Conservation (phyloP, 1,140 invertebrate genomes). For the Choristoneura fumiferana region DNA sequence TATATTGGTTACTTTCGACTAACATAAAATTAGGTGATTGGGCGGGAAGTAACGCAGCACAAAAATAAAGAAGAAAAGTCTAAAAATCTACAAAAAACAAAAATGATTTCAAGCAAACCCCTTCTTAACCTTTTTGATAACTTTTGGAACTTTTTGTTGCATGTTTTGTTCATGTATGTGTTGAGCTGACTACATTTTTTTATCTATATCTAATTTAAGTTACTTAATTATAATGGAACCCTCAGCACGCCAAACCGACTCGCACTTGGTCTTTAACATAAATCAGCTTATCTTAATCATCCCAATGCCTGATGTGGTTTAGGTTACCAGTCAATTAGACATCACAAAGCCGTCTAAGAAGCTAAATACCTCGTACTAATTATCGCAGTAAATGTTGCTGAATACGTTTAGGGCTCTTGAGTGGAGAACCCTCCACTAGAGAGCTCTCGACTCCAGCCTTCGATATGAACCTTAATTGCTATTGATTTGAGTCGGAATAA, state of each 20-base stretch:
- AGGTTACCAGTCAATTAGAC: neutral
- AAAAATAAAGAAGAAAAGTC: too few relatives aligned
- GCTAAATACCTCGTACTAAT: slow-evolving; percentile 17
- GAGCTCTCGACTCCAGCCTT: slow-evolving; percentile 7
- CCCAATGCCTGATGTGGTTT: neutral
- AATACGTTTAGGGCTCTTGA: slow-evolving; percentile 25
- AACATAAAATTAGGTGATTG: too few relatives aligned
- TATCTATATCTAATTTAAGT: neutral
- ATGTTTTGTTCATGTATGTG: too few relatives aligned
- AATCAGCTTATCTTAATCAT: neutral
- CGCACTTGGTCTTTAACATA: too few relatives aligned
- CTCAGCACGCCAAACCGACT: neutral
- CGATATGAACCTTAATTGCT: slow-evolving; percentile 11
- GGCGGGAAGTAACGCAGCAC: too few relatives aligned
- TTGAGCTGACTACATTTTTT: too few relatives aligned
- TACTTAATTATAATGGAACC: neutral
- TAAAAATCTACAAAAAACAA: too few relatives aligned
- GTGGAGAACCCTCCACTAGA: slow-evolving; percentile 28
- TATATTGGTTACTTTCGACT: too few relatives aligned
- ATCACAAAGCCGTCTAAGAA: neutral
- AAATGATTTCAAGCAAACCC: too few relatives aligned
- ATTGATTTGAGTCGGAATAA: too few relatives aligned
- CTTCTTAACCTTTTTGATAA: too few relatives aligned
- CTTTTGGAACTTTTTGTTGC: too few relatives aligned
- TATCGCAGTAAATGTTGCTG: slow-evolving; percentile 33